Evolutionary conservation across 1,140 invertebrate genomes (phyloP).

Genomic region (Helicoverpa armigera): DNA sequence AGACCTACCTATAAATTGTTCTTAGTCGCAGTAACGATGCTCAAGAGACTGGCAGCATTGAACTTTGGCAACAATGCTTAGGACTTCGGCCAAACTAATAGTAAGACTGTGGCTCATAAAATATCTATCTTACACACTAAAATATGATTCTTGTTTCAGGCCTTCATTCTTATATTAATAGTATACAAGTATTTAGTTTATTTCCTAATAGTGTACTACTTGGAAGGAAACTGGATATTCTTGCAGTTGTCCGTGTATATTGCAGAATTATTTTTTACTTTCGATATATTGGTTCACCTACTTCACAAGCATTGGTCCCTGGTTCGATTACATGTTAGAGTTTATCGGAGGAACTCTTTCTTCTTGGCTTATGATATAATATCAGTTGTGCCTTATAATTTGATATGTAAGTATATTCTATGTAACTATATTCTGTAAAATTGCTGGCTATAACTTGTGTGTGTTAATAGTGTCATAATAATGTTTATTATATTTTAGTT

Average conservation of each 20-base stretch:
- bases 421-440: no score
- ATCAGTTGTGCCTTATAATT: slow-evolving; percentile 61
- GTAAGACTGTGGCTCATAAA: no score
- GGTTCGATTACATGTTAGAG: slow-evolving; percentile 68
- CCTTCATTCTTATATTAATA: slow-evolving; percentile 57
- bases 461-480: not conserved
- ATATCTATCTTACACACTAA: no score
- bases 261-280: slow-evolving; percentile 64
- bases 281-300: slow-evolving; percentile 68
- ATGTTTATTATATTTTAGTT: slow-evolving; percentile 57
- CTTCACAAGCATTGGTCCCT: slow-evolving; percentile 73
- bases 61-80: no score
- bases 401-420: slow-evolving; percentile 65
- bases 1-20: no score
- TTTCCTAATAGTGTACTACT: slow-evolving; percentile 67
- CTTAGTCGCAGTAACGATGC: not conserved
- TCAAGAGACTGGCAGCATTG: no score
- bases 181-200: slow-evolving; percentile 69
- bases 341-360: slow-evolving; percentile 65
- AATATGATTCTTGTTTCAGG: slow-evolving; percentile 60
- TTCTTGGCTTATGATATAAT: slow-evolving; percentile 68
- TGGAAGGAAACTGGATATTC: slow-evolving; percentile 49
- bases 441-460: no score
- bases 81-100: no score
- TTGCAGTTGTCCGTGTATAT: slow-evolving; percentile 60